Percentiles rank a stretch among this genome's conserved stretches.
Evolutionary conservation across 2,113 vertebrate species (phyloP).

Genomic region (Toxotes jaculatrix): DNA sequence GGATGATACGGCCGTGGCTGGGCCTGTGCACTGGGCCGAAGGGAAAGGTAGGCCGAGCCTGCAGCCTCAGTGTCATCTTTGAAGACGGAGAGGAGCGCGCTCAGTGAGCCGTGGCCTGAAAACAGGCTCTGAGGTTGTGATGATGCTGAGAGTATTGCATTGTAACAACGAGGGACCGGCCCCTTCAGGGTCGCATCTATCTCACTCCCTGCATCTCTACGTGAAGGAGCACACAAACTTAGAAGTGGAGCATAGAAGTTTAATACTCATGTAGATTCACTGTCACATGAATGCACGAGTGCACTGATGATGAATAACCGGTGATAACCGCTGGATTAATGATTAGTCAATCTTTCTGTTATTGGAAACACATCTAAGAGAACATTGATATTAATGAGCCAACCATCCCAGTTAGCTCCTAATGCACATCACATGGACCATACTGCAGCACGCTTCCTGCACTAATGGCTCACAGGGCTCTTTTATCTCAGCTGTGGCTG

Average conservation of each 20-base stretch:
- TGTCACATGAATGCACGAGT: conserved; percentile 34
- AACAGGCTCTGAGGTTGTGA: conserved; percentile 22
- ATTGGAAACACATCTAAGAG: conserved; percentile 65
- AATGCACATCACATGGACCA: conserved; percentile 65
- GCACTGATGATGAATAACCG: conserved; percentile 34
- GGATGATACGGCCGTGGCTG: background rate
- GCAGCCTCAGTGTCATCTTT: conserved; percentile 2
- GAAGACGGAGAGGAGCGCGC: background rate
- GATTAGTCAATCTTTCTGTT: conserved; percentile 48
- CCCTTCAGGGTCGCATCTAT: conserved; percentile 7
- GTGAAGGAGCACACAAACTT: background rate
- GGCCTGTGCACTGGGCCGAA: background rate
- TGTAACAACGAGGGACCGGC: conserved; percentile 1
- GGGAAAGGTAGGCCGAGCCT: conserved; percentile 26
- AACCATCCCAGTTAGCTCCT: conserved; percentile 55
- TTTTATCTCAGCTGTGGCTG: conserved; percentile 68
- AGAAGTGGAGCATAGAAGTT: background rate
- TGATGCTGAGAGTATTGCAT: conserved; percentile 4
- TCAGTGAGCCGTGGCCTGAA: conserved; percentile 35
- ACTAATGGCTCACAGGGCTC: conserved; percentile 53
- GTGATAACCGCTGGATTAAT: conserved; percentile 45
- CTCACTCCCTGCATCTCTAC: background rate
- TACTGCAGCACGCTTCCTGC: conserved; percentile 59
- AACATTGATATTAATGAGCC: conserved; percentile 68
- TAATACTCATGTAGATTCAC: conserved; percentile 10